These are phyloP conservation scores for Halictus rubicundus DNA, from an alignment of 1,140 invertebrate species.

Conservation along the genomic window DNA sequence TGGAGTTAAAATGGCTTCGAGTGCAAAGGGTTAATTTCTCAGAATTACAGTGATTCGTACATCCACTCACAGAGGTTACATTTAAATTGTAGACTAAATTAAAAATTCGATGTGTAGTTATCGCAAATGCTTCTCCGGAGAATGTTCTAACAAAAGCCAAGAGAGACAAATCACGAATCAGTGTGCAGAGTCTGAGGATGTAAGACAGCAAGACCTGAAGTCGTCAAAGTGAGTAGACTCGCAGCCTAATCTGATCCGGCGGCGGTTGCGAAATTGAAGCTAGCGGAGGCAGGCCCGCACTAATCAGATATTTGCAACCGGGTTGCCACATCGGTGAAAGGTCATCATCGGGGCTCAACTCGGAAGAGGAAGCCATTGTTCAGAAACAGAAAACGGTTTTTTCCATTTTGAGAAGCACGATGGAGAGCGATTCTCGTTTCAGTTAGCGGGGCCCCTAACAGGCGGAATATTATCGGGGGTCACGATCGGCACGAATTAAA, in stretches of 20 bases:
- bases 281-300: not conserved
- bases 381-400: slow-evolving; percentile 9
- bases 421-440: slow-evolving; percentile 8
- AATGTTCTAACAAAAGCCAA: too few species aligned
- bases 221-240: not conserved
- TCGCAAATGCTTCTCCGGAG: too few species aligned
- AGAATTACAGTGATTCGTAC: too few species aligned
- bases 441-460: slow-evolving; percentile 6
- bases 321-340: not conserved
- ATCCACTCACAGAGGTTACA: too few species aligned
- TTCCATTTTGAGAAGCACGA: not conserved
- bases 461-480: slow-evolving; percentile 51
- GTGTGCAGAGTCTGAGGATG: too few species aligned
- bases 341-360: not conserved
- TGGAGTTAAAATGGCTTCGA: too few species aligned
- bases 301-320: not conserved
- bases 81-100: too few species aligned
- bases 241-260: not conserved
- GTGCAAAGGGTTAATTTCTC: too few species aligned
- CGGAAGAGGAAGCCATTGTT: not conserved
- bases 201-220: too few species aligned
- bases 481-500: slow-evolving; percentile 61
- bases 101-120: too few species aligned
- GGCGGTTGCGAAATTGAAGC: not conserved
- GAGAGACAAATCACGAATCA: too few species aligned